Base-by-base conservation (phyloP, 2,888 invertebrate species). In the Hoplodrina blanda region DNA sequence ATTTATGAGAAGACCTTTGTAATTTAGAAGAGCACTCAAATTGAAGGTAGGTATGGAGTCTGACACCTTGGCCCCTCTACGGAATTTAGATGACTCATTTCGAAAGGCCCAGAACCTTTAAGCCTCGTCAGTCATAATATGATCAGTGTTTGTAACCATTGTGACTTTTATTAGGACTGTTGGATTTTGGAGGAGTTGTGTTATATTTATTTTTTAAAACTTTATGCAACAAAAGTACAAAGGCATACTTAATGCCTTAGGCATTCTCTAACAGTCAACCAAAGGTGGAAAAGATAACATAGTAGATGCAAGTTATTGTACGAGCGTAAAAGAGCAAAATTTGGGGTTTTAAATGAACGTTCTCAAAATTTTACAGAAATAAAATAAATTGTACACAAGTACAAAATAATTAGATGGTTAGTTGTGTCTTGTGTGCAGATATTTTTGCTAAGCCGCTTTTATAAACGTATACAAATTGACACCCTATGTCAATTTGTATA, bases 1-100 rank as follows among this genome's bases (percentile, higher is more conserved):
- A 95, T 95, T 95, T 95, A 94, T 94, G 94, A 91, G 92, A 90
- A 93, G 92, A 92, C 93, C 95, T 93, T 93, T 93, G 94, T 95
- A 95, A 95, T 95, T 94, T 93, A 92, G 94, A 93, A 90, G 91
- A 91, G 91, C 91, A 92, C 89, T 91, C 93, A 93, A 94, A 94
- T 93, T 94, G 93, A 89, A 94, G 93, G 93, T 92, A 94, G 93
- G 93, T 92, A 91, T 90, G 91, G 88, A 91, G 92, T 91, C 92
- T 92, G 93, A 93, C 94, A 93, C 93, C 92, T 92, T 84, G 80
- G 85, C 81, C 85, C 83, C 81, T 87, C 80, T 73, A 68, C 76
- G 76, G 91, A 93, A 93, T 93, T 90, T 92, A 90, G 88, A 93
- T 91, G 88, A 88, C 88, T 88, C 86, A 89, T 90, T 91, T 88